phyloP scores from a whole-genome alignment of 2,888 invertebrate genomes.

The Pseudococcus viburni region DNA sequence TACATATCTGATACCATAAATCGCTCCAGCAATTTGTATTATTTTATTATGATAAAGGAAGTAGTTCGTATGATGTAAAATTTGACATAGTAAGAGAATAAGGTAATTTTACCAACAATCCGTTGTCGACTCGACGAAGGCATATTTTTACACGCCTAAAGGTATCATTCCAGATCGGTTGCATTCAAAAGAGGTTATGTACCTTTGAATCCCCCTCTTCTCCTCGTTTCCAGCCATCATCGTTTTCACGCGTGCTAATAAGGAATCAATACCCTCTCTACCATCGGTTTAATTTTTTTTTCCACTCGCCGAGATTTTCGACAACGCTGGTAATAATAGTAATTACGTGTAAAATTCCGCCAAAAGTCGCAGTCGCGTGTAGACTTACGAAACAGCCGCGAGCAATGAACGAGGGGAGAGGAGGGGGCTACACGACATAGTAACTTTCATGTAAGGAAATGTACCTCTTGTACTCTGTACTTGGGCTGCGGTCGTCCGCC shows the following conservation, averaged over 20 bases:
- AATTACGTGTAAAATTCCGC: slow-evolving; percentile 36
- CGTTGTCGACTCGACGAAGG: background rate
- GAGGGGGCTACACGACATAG: background rate
- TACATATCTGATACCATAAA: background rate
- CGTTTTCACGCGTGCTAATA: slow-evolving; percentile 28
- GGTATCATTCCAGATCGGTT: background rate
- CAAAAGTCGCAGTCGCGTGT: slow-evolving; percentile 16
- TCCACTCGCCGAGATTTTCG: slow-evolving; percentile 32
- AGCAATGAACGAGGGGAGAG: background rate
- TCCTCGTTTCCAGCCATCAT: background rate
- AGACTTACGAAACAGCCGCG: background rate
- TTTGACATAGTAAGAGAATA: no score
- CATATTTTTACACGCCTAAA: background rate
- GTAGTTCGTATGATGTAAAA: no score
- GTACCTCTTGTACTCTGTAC: background rate
- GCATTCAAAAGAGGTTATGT: background rate
- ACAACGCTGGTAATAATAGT: slow-evolving; percentile 41
- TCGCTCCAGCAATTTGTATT: background rate
- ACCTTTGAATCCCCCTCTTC: background rate
- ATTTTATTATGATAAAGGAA: no score
- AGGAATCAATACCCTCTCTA: slow-evolving; percentile 13
- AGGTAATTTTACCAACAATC: no score
- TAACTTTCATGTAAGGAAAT: slow-evolving; percentile 29
- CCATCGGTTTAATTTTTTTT: background rate
- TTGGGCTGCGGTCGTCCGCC: background rate